Evolutionary conservation across 2,113 vertebrate species (phyloP), one percentile per base, ranked within the genome.

Genomic region (Callionymus lyra): DNA sequence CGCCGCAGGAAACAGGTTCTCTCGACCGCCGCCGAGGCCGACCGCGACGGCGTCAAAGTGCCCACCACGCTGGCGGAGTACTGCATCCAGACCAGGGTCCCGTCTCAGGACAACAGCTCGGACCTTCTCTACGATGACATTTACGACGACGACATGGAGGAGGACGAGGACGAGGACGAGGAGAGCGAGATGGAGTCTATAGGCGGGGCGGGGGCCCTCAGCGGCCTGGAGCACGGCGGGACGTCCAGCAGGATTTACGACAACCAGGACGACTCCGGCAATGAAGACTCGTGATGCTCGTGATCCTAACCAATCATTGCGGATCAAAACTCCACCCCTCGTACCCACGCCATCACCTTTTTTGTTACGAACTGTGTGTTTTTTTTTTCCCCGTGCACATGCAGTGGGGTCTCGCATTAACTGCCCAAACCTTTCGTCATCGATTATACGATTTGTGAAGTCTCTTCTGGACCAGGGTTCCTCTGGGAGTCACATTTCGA

Each of bases 21-120:
- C 77, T 90, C 94, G 16, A 97, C 93, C 16, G 91, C 93, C 59
- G 92, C 90, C 0, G 95, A 99, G 69, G 94, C 94, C 0, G 95
- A 97, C 61, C 92, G 94, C 19, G 94, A 99, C 34, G 95, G 94
- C 0, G 94, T 99, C 59, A 97, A 96, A 78, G 94, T 99, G 42
- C 94, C 94, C 38, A 97, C 92, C 45, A 99, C 95, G 1, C 77
- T 99, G 82, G 94, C 92, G 0, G 95, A 99, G 76, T 99, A 99
- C 75, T 99, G 95, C 84, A 90, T 98, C 79, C 96, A 96, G 89
- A 99, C 95, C 84, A 88, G 95, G 87, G 91, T 97, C 81, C 94
- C 95, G 86, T 97, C 94, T 79, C 97, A 92, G 64, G 93, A 97
- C 85, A 96, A 91, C 89, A 97, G 90, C 73, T 97, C 93, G 31